Conservation (phyloP, 2,797 vertebrate species). For the Eulemur coronatus region DNA sequence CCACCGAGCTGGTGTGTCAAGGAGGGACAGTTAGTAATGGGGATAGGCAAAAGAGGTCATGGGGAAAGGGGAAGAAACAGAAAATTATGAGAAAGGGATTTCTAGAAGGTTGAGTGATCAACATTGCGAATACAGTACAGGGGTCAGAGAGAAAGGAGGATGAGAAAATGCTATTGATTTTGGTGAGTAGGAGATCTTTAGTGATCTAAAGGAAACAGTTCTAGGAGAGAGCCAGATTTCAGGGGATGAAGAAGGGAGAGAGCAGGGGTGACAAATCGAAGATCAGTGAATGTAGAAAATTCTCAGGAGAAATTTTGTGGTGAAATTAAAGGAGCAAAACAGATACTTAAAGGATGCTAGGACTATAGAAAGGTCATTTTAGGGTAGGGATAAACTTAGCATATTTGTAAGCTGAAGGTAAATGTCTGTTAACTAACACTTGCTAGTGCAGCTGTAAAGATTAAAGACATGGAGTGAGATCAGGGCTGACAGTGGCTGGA, state of each 20-base stretch:
- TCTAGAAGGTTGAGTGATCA: neutral
- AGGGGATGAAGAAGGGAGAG: neutral
- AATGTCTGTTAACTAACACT: neutral
- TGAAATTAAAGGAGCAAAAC: conserved; percentile 21
- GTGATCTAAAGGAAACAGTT: neutral
- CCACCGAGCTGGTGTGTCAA: neutral
- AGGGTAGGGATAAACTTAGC: neutral
- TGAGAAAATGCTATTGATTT: neutral
- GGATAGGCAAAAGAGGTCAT: neutral
- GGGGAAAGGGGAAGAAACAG: neutral
- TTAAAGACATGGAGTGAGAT: neutral
- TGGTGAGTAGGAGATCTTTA: neutral
- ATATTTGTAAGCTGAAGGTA: neutral
- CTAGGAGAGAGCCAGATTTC: neutral
- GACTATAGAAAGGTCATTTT: neutral
- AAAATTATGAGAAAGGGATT: conserved; percentile 11
- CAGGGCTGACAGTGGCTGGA: neutral
- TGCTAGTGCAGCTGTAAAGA: neutral
- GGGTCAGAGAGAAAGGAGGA: neutral
- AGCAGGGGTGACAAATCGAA: neutral
- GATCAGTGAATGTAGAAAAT: neutral
- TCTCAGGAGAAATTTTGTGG: neutral
- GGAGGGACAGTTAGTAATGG: neutral
- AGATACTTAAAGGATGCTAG: neutral
- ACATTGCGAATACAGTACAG: neutral